Evolutionary conservation across 2,888 invertebrate genomes (phyloP).

Genomic region (Andrena fulva): DNA sequence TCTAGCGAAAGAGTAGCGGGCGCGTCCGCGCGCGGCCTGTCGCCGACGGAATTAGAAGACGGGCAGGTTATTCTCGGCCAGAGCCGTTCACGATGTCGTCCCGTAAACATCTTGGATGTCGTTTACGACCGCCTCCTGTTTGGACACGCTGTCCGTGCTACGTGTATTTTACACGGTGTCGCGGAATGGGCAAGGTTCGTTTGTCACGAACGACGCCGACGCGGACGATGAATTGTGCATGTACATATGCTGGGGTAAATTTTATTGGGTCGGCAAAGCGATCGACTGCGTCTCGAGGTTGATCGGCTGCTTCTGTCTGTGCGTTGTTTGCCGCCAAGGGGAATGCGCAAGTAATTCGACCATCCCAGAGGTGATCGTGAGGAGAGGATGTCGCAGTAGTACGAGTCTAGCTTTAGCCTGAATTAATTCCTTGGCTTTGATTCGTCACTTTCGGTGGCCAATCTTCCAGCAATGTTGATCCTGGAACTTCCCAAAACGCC

Average conservation of each 20-base stretch:
- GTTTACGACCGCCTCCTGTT: conserved; percentile 49
- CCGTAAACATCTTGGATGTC: conserved; percentile 61
- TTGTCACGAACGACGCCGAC: conserved; percentile 36
- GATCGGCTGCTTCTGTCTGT: background rate
- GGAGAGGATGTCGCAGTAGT: too few relatives aligned
- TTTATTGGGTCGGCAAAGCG: conserved; percentile 41
- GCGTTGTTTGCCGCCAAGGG: background rate
- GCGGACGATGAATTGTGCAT: conserved; percentile 42
- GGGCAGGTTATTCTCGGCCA: conserved; percentile 24
- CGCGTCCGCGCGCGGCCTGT: background rate
- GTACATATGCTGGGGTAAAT: conserved; percentile 23
- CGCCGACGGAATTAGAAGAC: conserved; percentile 30
- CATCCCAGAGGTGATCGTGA: too few relatives aligned
- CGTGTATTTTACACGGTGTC: conserved; percentile 22
- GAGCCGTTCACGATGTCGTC: conserved; percentile 18
- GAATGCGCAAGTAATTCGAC: too few relatives aligned
- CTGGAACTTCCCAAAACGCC: background rate
- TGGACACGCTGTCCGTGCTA: conserved; percentile 3
- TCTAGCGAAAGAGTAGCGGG: background rate
- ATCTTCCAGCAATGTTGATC: too few relatives aligned
- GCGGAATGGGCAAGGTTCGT: conserved; percentile 32
- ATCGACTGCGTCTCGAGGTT: conserved; percentile 13
- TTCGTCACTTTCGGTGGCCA: too few relatives aligned
- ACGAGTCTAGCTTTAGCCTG: too few relatives aligned
- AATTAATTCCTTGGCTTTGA: too few relatives aligned